Base-by-base conservation (phyloP, 2,888 invertebrate genomes). In the Cerastoderma edule region DNA sequence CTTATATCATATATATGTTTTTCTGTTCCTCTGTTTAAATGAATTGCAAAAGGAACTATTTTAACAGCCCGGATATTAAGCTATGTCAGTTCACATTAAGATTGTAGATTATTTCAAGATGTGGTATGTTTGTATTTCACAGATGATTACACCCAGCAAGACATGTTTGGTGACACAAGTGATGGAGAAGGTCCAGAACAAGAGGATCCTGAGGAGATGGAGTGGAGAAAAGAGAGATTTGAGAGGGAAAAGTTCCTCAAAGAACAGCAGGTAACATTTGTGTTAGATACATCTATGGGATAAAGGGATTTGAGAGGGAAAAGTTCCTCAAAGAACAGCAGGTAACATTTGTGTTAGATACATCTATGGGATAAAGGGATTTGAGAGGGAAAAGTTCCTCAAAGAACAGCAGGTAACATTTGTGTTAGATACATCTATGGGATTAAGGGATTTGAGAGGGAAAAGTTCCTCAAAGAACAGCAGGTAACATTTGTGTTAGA, bases 171-270 rank as follows among this genome's bases (percentile, higher is more conserved):
- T 71, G 74, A 87, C 66, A 82, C 88, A 6, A 91, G 91, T 32
- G 91, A 91, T 69, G 93, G 93, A 54, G 93, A 93, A n/a, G 93
- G 93, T 13, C 80, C 80, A 6, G 83, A 70, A 4, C 89, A 88
- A 16, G 96, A 96, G 65, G 96, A 96, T 72, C 94, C 94, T 60
- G 95, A 96, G 65, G 97, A 97, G 88, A 95, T 95, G 84, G 94
- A 95, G 83, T 97, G 96, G 96, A 94, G 97, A 66, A 96, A 95
- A 89, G 95, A 95, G 90, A 94, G 97, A 79, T 95, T 95, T 82
- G 96, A 97, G 90, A 94, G 97, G 33, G 96, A 97, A 92, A 95
- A 95, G 88, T 95, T 96, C 92, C 93, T 97, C 0, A 94, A 95
- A 86, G 94, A 94, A 78, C 89, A 93, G 70, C 83, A 93, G 93